Evolutionary conservation across 2,797 vertebrate genomes (phyloP).

Genomic region (Mus caroli): DNA sequence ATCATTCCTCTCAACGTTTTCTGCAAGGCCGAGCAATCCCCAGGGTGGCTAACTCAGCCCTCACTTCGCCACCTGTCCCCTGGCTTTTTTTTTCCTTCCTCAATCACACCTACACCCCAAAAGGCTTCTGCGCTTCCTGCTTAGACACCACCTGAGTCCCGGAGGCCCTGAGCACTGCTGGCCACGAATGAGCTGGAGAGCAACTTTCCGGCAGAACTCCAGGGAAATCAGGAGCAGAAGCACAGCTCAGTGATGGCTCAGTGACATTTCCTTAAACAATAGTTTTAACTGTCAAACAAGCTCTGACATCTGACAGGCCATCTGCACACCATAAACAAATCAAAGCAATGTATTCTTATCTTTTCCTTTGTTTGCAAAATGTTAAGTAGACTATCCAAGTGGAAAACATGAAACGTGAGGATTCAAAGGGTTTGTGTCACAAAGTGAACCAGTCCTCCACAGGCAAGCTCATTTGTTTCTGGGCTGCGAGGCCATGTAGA

Average conservation of each 20-base stretch:
- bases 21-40: slow-evolving; percentile 22
- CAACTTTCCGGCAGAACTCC: slow-evolving; percentile 22
- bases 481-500: slow-evolving; percentile 95
- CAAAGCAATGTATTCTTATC: slow-evolving; percentile 29
- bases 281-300: slow-evolving; percentile 50
- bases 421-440: slow-evolving; percentile 68
- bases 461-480: slow-evolving; percentile 85
- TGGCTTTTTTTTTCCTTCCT: slow-evolving; percentile 45
- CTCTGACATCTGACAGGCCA: slow-evolving; percentile 60
- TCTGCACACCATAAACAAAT: slow-evolving; percentile 45
- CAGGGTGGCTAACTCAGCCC: not conserved
- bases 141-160: not conserved
- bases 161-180: not conserved
- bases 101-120: slow-evolving; percentile 55
- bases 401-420: slow-evolving; percentile 51
- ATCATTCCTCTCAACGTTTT: slow-evolving; percentile 49
- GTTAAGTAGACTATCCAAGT: slow-evolving; percentile 52
- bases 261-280: not conserved
- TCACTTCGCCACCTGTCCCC: not conserved
- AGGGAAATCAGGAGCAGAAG: slow-evolving; percentile 44
- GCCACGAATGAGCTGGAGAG: not conserved
- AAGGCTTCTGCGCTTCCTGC: not conserved
- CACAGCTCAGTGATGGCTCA: not conserved
- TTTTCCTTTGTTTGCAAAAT: slow-evolving; percentile 66
- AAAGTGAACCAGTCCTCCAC: slow-evolving; percentile 65